phyloP scores from a whole-genome alignment of 2,888 invertebrate genomes.

The Meiosimyza decipiens region DNA sequence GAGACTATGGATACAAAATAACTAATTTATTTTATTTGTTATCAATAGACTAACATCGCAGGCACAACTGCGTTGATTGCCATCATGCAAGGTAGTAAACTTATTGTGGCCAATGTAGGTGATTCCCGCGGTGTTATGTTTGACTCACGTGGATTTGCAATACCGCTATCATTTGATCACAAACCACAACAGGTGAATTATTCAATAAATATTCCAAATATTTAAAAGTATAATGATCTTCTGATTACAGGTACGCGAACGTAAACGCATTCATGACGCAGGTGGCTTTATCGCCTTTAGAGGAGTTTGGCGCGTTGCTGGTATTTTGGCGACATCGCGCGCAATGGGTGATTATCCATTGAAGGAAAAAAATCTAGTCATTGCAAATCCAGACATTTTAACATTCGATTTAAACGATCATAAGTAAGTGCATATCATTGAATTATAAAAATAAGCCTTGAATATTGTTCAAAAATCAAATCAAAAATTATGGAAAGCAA shows the following conservation, averaged over 20 bases:
- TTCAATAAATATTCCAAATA: too few species aligned
- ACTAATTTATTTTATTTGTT: not conserved
- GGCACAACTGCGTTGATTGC: conserved; percentile 95
- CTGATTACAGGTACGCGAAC: conserved; percentile 80
- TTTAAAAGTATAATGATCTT: not conserved
- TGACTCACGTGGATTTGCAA: conserved; percentile 87
- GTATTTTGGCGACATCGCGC: conserved; percentile 92
- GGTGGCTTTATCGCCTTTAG: conserved; percentile 96
- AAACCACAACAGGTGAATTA: conserved; percentile 89
- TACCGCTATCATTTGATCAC: conserved; percentile 94
- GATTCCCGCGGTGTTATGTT: conserved; percentile 97
- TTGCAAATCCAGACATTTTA: conserved; percentile 94
- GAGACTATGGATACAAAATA: not conserved
- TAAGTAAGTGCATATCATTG: conserved; percentile 65
- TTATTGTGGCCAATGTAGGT: conserved; percentile 96
- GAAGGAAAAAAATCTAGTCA: conserved; percentile 92
- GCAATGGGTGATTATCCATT: conserved; percentile 96
- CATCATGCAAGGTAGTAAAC: conserved; percentile 80
- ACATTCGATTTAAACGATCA: conserved; percentile 89
- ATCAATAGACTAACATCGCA: conserved; percentile 72
- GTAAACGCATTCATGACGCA: conserved; percentile 91
- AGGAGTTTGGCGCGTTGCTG: conserved; percentile 96
- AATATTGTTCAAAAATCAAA: too few species aligned
- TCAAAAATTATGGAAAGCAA: too few species aligned
- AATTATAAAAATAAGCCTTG: too few species aligned